These are phyloP conservation scores for Leucophenga varia DNA, from an alignment of 1,140 invertebrate species.

Conservation along the genomic window DNA sequence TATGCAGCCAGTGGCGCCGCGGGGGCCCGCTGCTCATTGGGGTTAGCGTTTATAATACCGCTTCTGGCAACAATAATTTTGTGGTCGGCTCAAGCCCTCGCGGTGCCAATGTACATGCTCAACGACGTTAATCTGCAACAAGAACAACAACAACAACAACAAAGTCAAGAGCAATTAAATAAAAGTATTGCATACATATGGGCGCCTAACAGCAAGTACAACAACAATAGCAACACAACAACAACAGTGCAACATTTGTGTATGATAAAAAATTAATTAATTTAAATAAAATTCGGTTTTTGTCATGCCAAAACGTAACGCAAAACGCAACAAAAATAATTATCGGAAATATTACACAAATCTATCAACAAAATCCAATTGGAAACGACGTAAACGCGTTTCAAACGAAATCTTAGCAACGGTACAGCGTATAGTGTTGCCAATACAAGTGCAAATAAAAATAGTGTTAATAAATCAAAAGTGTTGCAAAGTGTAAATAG, in stretches of 20 bases:
- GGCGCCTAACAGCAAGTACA: conserved; percentile 17
- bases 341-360: conserved; percentile 23
- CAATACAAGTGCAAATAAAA: conserved; percentile 6
- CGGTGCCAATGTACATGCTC: conserved; percentile 43
- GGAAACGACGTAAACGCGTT: conserved; percentile 19
- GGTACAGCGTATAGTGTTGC: conserved; percentile 32
- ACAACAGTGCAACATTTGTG: not conserved
- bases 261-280: too few species aligned
- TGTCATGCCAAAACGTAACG: conserved; percentile 28
- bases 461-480: not conserved
- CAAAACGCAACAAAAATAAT: conserved; percentile 11
- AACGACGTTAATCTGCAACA: conserved; percentile 7
- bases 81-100: conserved; percentile 46
- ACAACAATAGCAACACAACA: conserved; percentile 4
- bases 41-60: conserved; percentile 31
- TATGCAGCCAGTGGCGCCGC: conserved; percentile 53
- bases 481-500: conserved; percentile 41
- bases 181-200: conserved; percentile 31
- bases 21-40: conserved; percentile 50
- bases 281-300: conserved; percentile 16
- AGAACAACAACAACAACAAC: conserved; percentile 14
- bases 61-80: conserved; percentile 32
- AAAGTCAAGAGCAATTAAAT: conserved; percentile 3
- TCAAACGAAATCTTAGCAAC: too few species aligned
- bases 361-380: conserved; percentile 15